phyloP scores from a whole-genome alignment of 2,797 vertebrate species.

The Argentina silus region DNA sequence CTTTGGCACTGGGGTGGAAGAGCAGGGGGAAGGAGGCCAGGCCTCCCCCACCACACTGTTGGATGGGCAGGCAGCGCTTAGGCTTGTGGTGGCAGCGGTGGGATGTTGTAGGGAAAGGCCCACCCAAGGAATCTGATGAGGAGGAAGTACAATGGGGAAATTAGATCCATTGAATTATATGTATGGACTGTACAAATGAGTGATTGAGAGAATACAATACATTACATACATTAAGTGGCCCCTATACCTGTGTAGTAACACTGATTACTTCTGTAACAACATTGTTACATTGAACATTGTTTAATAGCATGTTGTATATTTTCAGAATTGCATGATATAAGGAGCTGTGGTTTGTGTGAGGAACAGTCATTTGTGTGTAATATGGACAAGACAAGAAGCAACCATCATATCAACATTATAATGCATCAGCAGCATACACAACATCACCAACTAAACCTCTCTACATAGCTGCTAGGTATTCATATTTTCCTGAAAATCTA shows the following conservation, averaged over 20 bases:
- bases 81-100: slow-evolving; percentile 91
- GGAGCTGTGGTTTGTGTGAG: too few relatives aligned
- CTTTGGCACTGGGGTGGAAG: slow-evolving; percentile 93
- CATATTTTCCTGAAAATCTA: too few relatives aligned
- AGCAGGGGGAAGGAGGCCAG: slow-evolving; percentile 85
- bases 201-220: too few relatives aligned
- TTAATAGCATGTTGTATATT: neutral
- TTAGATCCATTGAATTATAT: neutral
- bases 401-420: neutral
- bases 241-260: too few relatives aligned
- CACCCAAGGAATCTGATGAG: slow-evolving; percentile 84
- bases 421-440: neutral
- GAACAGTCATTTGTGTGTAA: too few relatives aligned
- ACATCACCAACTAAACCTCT: neutral
- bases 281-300: neutral
- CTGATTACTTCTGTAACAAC: too few relatives aligned
- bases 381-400: neutral
- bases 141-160: slow-evolving; percentile 41
- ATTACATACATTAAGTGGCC: too few relatives aligned
- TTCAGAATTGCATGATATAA: neutral
- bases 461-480: too few relatives aligned
- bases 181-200: too few relatives aligned
- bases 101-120: slow-evolving; percentile 82
- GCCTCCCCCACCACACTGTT: slow-evolving; percentile 75
- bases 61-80: slow-evolving; percentile 84